Percentiles rank a stretch among this genome's conserved stretches.
Conservation (phyloP, 2,113 vertebrate species). For the Ondatra zibethicus region DNA sequence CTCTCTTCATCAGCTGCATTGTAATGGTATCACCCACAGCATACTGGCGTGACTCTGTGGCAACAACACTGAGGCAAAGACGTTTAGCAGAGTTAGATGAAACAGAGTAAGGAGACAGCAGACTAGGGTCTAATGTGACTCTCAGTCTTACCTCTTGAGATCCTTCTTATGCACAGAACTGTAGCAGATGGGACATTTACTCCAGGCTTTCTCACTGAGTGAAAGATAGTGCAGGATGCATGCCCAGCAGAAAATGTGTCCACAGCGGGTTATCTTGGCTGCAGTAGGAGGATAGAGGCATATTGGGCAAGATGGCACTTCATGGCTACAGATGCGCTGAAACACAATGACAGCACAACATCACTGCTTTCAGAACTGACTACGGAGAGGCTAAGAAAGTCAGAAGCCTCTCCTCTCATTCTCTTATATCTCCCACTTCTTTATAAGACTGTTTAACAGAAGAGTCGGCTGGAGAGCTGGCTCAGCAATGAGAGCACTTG, state of each 20-base stretch:
- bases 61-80: slow-evolving; percentile 91
- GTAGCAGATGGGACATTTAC: slow-evolving; percentile 99
- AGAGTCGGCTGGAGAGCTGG: neutral
- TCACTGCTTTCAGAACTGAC: slow-evolving; percentile 16
- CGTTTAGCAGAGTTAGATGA: slow-evolving; percentile 12
- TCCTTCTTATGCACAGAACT: slow-evolving; percentile 94
- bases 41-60: slow-evolving; percentile 96
- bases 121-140: neutral
- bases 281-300: slow-evolving; percentile 97
- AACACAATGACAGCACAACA: slow-evolving; percentile 32
- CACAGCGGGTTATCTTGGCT: slow-evolving; percentile 97
- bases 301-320: slow-evolving; percentile 98
- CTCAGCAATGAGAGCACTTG: neutral
- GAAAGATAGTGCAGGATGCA: slow-evolving; percentile 99
- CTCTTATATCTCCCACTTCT: neutral
- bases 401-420: slow-evolving; percentile 32
- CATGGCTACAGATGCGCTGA: slow-evolving; percentile 98
- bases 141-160: slow-evolving; percentile 93
- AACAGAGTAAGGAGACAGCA: neutral
- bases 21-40: slow-evolving; percentile 94
- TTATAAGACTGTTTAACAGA: neutral
- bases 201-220: slow-evolving; percentile 96
- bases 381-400: neutral
- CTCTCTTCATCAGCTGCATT: slow-evolving; percentile 97
- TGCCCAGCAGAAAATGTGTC: slow-evolving; percentile 99